Evolutionary conservation across 2,113 vertebrate genomes (phyloP).

Genomic region (Eidolon helvum): DNA sequence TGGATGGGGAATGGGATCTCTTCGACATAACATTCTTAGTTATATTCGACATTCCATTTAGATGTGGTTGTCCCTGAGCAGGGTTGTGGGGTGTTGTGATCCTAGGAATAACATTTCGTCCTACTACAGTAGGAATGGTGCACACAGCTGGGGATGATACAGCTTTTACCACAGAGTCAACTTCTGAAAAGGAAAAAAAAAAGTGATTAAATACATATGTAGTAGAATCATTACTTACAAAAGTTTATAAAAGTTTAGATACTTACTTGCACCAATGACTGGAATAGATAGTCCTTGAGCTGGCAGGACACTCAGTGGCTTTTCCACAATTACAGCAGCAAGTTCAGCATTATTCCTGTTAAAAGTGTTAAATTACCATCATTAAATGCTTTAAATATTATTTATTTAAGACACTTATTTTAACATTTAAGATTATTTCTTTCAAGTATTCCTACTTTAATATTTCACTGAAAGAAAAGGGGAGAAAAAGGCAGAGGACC

Average conservation of each 20-base stretch:
- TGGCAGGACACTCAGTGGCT: slow-evolving; percentile 61
- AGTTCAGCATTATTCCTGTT: slow-evolving; percentile 70
- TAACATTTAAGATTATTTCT: not conserved
- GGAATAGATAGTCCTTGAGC: slow-evolving; percentile 86
- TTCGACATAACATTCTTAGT: slow-evolving; percentile 81
- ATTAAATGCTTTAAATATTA: slow-evolving; percentile 25
- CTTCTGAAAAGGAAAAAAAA: slow-evolving; percentile 75
- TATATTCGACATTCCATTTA: slow-evolving; percentile 82
- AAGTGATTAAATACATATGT: slow-evolving; percentile 33
- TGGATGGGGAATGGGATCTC: slow-evolving; percentile 83
- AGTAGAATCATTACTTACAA: not conserved
- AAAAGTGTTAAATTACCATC: slow-evolving; percentile 26
- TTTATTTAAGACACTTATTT: not conserved
- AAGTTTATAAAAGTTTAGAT: slow-evolving; percentile 35
- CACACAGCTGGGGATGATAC: slow-evolving; percentile 77
- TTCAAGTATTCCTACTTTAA: slow-evolving; percentile 30
- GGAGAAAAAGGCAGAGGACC: not conserved
- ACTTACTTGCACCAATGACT: slow-evolving; percentile 88
- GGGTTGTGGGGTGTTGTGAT: slow-evolving; percentile 74
- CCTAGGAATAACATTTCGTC: slow-evolving; percentile 81
- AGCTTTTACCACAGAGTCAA: slow-evolving; percentile 71
- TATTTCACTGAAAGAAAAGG: not conserved
- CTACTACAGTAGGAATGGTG: slow-evolving; percentile 82
- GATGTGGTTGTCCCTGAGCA: slow-evolving; percentile 81
- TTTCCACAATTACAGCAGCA: slow-evolving; percentile 81